phyloP scores from a whole-genome alignment of 2,797 vertebrate genomes.

The Zalophus californianus region DNA sequence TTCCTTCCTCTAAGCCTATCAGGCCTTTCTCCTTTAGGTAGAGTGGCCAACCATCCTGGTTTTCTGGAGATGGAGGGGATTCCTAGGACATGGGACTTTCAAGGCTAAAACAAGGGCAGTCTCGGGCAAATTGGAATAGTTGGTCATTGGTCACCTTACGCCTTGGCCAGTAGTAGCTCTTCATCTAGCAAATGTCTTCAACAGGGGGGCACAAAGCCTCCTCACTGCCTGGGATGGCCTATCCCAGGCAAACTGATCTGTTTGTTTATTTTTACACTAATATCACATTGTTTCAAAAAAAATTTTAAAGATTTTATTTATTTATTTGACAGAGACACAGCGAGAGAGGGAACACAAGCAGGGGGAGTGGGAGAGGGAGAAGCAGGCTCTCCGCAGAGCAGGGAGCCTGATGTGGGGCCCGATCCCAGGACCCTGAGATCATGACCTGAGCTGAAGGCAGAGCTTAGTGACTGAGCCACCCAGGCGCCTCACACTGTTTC shows the following conservation, averaged over 20 bases:
- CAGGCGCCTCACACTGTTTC: neutral
- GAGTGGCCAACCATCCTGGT: neutral
- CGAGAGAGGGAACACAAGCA: no score
- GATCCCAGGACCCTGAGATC: no score
- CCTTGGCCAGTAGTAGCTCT: neutral
- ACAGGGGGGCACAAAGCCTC: neutral
- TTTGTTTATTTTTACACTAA: neutral
- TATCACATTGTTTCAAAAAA: neutral
- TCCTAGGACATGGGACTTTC: neutral
- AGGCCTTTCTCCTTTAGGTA: neutral
- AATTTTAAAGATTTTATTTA: no score
- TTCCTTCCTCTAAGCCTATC: neutral
- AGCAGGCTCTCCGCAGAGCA: no score
- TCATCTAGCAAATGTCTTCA: neutral
- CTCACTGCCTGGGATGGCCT: neutral
- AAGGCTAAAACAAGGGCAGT: neutral
- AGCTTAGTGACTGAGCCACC: no score
- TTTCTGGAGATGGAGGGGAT: neutral
- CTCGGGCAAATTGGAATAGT: neutral
- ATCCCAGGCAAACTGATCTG: neutral
- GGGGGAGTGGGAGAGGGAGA: no score
- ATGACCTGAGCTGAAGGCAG: no score
- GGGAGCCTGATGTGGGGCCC: no score
- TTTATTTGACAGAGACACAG: no score
- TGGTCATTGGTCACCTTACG: neutral